Evolutionary conservation across 1,140 invertebrate genomes (phyloP), one percentile per base, ranked within the genome.

Genomic region (Eupristina koningsbergeri): DNA sequence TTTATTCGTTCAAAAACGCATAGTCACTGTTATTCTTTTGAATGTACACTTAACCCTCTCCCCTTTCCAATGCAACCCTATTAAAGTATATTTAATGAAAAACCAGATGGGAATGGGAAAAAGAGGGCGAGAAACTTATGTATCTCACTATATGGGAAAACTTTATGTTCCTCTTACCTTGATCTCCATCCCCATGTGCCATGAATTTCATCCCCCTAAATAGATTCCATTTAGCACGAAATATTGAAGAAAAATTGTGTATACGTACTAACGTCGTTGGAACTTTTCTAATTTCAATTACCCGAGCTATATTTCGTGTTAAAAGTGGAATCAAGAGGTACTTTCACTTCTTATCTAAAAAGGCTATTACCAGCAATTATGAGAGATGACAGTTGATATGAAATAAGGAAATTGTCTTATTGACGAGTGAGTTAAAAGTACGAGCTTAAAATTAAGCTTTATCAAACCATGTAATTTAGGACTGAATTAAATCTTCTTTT

Each of bases 311-410:
- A 31, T 31, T 50, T 36, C 5, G 22, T 17, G 47, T 22, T 50
- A 53, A 75, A 75, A 50, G 41, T 53, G 29, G 8, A 75, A 31
- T 45, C 47, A 3, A 75, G 13, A 11, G 13, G 8, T 22, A 31
- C n/a, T 47, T 75, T 50, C 1, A 41, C 3, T 31, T 31, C 36
- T 71, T 41, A n/a, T 71, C 26, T 71, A 31, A 1, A 39, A 31
- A 34, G 22, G 39, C 39, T 36, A 41, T 71, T 41, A 71, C 67
- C 22, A 71, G 31, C 34, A 71, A 41, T 71, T 71, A 71, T n/a
- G 67, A 71, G 67, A 71, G 67, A 71, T 41, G 3, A n/a, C 39
- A n/a, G 67, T 71, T 41, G 22, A 71, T 71, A n/a, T 71, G 36
- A 8, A 71, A 71, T 71, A 71, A 71, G 36, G 36, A 71, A 71